phyloP scores from a whole-genome alignment of 2,888 invertebrate species.

The Nemapogon koenigi region DNA sequence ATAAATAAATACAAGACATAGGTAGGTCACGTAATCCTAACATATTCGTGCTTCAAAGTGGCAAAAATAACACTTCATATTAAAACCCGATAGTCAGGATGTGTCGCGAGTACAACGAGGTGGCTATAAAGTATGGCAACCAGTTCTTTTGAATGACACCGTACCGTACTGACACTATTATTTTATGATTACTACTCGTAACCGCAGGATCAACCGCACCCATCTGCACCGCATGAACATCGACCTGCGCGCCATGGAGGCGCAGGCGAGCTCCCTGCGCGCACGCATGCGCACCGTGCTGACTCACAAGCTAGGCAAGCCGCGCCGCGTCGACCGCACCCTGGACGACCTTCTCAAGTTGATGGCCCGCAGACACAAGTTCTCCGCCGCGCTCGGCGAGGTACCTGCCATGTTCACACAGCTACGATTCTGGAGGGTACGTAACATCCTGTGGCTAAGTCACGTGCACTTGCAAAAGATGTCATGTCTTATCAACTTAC shows the following conservation, averaged over 20 bases:
- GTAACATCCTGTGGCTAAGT: neutral
- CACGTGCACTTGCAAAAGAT: too few species aligned
- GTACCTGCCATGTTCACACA: constrained; percentile 27
- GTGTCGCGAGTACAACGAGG: too few species aligned
- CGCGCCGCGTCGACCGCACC: constrained; percentile 42
- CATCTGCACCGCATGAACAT: constrained; percentile 75
- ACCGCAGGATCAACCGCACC: constrained; percentile 67
- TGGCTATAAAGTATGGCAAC: too few species aligned
- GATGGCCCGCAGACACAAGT: constrained; percentile 51
- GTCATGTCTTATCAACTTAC: too few species aligned
- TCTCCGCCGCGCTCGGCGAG: constrained; percentile 28
- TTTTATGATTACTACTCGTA: too few species aligned
- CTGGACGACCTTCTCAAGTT: constrained; percentile 45
- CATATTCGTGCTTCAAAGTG: too few species aligned
- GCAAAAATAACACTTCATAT: too few species aligned
- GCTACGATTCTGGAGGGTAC: neutral
- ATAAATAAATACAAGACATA: too few species aligned
- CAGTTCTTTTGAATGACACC: too few species aligned
- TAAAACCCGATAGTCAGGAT: too few species aligned
- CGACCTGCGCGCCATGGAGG: constrained; percentile 72
- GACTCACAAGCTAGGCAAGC: constrained; percentile 44
- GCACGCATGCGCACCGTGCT: constrained; percentile 50
- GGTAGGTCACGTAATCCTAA: too few species aligned
- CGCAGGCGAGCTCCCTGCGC: constrained; percentile 61
- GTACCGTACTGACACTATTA: too few species aligned